phyloP scores from a whole-genome alignment of 2,797 vertebrate genomes.

The Urosaurus nigricauda region DNA sequence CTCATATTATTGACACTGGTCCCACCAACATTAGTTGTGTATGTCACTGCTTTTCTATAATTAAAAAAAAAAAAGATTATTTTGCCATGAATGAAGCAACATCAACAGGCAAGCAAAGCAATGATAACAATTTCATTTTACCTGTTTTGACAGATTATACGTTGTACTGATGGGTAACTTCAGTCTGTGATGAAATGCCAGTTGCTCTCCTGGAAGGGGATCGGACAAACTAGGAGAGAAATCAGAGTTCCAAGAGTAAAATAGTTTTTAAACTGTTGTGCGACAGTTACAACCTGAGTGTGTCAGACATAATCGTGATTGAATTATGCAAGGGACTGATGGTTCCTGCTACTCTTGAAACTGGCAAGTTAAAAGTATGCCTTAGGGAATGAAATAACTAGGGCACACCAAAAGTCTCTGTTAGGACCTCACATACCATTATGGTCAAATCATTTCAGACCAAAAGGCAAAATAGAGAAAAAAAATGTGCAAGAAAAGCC shows the following conservation, averaged over 20 bases:
- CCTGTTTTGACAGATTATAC: neutral
- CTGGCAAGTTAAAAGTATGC: neutral
- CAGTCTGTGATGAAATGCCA: fast-evolving
- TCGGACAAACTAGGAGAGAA: neutral
- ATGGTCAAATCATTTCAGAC: neutral
- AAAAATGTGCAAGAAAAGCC: neutral
- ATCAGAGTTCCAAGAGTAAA: neutral
- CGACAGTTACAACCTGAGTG: too few species aligned
- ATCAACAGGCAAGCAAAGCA: too few species aligned
- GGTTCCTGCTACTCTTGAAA: neutral
- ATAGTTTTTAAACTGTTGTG: too few species aligned
- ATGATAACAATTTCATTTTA: neutral
- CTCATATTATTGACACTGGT: neutral
- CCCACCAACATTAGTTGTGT: neutral
- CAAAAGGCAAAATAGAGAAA: neutral
- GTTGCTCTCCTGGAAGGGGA: neutral
- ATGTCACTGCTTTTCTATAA: neutral
- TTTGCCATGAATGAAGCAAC: neutral
- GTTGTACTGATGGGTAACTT: fast-evolving
- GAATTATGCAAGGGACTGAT: too few species aligned
- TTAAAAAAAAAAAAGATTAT: neutral
- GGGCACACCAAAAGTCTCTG: neutral
- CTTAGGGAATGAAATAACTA: neutral
- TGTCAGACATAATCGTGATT: too few species aligned
- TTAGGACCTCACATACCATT: neutral